phyloP scores from a whole-genome alignment of 2,888 invertebrate species.

The Drosophila ezoana region DNA sequence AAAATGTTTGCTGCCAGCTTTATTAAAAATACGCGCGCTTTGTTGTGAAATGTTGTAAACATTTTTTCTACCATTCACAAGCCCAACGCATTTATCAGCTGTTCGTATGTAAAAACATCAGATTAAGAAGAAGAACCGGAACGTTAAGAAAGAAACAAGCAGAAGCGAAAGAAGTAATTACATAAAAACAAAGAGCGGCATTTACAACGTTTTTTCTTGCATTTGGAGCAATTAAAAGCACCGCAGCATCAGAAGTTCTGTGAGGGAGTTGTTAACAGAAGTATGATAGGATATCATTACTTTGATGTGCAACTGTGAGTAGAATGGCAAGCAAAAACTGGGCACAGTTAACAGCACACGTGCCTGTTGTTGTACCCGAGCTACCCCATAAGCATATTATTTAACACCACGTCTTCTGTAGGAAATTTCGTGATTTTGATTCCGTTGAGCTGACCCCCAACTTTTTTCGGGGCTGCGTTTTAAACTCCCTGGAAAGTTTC shows the following conservation, averaged over 20 bases:
- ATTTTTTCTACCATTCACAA: constrained; percentile 34
- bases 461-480: constrained; percentile 87
- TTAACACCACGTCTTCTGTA: constrained; percentile 54
- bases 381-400: not conserved
- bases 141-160: constrained; percentile 19
- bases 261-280: constrained; percentile 33
- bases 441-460: constrained; percentile 85
- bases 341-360: constrained; percentile 34
- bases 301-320: constrained; percentile 87
- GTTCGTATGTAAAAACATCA: not conserved
- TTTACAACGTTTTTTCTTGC: constrained; percentile 35
- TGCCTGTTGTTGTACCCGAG: constrained; percentile 44
- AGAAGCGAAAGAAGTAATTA: constrained; percentile 47
- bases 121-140: constrained; percentile 11
- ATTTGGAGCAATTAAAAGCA: constrained; percentile 15
- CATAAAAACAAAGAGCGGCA: constrained; percentile 63
- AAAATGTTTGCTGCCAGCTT: constrained; percentile 17
- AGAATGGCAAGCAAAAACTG: not conserved
- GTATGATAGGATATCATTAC: constrained; percentile 85
- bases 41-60: constrained; percentile 47
- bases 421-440: constrained; percentile 85
- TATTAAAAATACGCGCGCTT: constrained; percentile 47
- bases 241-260: not conserved
- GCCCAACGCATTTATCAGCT: not conserved
- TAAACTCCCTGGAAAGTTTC: constrained; percentile 85